Evolutionary conservation across 2,113 vertebrate genomes (phyloP), one percentile per base, ranked within the genome.

Genomic region (Emydura subglobosa): DNA sequence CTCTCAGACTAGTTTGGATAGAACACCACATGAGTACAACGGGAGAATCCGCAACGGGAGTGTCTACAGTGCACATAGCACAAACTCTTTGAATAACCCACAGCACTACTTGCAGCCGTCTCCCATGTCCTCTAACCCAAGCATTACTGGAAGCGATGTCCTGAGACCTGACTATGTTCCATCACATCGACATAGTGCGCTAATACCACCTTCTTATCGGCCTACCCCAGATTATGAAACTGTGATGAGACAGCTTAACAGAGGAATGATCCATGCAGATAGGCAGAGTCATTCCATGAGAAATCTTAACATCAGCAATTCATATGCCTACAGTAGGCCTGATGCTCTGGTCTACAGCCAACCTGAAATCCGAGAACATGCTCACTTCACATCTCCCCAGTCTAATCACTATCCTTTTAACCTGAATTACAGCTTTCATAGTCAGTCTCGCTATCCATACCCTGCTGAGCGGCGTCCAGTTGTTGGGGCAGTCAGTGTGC

Each of bases 281-380:
- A 97, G 99, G 61, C 99, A 99, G 96, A 99, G 99, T 92, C 99
- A 98, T 97, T 99, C 99, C 3, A 99, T 99, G 99, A 97, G 99
- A 61, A 99, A 99, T 94, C 99, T 99, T 21, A 99, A 98, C 96
- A 99, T 99, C 7, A 98, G 99, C 81, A 99, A 98, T 96, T 99
- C 99, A 0, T 99, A 99, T 4, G 99, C 99, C 12, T 99, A 99
- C 98, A 99, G 99, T 97, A 96, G 99, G 89, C 99, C 99, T 0
- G 99, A 99, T 57, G 99, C 99, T 29, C 98, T 99, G 59, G 99
- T 99, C 87, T 99, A 99, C 97, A 99, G 99, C 96, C 99, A 99
- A 79, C 99, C 99, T 1, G 99, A 99, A 96, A 99, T 99, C 82
- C 98, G 99, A 25, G 99, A 99, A 88, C 99, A 99, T 1, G 98